phyloP scores from a whole-genome alignment of 92 coral and sea anemone genomes.

The Meandrina meandrites region DNA sequence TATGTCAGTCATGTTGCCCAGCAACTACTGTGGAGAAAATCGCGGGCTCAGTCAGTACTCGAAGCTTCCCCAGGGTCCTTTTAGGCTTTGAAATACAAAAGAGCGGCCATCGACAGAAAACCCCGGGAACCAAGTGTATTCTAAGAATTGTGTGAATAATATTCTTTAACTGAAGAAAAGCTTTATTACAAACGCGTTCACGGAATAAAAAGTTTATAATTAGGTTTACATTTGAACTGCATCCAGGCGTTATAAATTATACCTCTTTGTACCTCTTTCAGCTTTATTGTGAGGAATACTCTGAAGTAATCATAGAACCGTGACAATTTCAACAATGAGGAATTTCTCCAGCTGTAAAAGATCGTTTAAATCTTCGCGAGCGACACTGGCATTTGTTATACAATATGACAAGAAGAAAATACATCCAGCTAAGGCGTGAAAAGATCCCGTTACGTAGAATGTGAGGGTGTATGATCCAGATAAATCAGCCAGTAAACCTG shows the following conservation, averaged over 20 bases:
- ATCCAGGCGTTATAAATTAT: neutral
- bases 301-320: neutral
- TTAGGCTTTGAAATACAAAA: neutral
- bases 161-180: neutral
- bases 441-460: constrained; percentile 11
- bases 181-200: neutral
- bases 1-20: neutral
- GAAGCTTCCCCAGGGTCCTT: neutral
- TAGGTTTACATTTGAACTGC: neutral
- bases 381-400: neutral
- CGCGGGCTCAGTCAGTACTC: neutral
- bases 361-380: neutral
- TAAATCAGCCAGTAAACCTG: constrained; percentile 21
- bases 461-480: constrained; percentile 22
- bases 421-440: constrained; percentile 12
- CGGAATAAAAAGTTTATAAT: neutral
- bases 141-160: neutral
- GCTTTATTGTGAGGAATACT: neutral
- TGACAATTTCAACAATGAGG: constrained; percentile 19
- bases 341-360: neutral
- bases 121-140: neutral
- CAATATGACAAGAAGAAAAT: constrained; percentile 14
- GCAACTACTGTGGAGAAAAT: neutral
- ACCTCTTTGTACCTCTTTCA: too few relatives aligned
- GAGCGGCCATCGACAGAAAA: neutral